A percentile compares a stretch with the other conserved stretches of the same genome.
Conservation (phyloP, 2,113 vertebrate genomes). For the Crotalus tigris region DNA sequence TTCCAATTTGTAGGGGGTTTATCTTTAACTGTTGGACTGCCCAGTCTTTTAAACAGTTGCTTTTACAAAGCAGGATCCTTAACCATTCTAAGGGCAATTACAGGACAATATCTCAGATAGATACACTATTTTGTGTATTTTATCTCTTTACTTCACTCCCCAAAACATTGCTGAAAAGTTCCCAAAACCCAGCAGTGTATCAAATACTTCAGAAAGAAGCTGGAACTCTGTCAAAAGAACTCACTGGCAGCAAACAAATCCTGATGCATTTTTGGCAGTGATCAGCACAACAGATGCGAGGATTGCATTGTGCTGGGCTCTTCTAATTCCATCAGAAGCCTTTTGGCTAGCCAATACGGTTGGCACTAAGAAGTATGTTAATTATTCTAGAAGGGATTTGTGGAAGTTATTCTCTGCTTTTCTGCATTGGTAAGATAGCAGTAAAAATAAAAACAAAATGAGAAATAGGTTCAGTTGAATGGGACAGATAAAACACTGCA, state of each 20-base stretch:
- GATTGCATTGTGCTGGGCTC: not conserved
- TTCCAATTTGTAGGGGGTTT: not conserved
- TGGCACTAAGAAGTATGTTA: slow-evolving; percentile 1
- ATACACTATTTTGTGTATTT: not conserved
- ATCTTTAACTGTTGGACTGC: not conserved
- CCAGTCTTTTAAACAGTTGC: not conserved
- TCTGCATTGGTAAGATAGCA: slow-evolving; percentile 34
- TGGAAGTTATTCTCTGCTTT: not conserved
- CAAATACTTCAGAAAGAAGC: not conserved
- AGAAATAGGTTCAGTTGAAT: not conserved
- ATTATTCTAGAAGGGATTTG: slow-evolving; percentile 17
- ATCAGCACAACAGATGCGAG: not conserved
- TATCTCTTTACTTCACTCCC: not conserved
- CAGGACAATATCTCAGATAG: not conserved
- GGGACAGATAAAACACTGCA: not conserved
- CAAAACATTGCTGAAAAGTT: not conserved
- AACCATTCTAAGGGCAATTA: not conserved
- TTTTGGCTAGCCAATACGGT: slow-evolving; percentile 18
- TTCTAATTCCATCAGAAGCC: not conserved
- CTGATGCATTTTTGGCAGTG: not conserved
- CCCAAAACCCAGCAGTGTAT: not conserved
- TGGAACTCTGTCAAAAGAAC: not conserved
- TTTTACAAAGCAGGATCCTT: not conserved
- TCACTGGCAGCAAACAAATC: not conserved
- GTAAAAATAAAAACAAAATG: not conserved